These are phyloP conservation scores for Trissolcus japonicus DNA, from an alignment of 2,888 invertebrate species.

Conservation along the genomic window DNA sequence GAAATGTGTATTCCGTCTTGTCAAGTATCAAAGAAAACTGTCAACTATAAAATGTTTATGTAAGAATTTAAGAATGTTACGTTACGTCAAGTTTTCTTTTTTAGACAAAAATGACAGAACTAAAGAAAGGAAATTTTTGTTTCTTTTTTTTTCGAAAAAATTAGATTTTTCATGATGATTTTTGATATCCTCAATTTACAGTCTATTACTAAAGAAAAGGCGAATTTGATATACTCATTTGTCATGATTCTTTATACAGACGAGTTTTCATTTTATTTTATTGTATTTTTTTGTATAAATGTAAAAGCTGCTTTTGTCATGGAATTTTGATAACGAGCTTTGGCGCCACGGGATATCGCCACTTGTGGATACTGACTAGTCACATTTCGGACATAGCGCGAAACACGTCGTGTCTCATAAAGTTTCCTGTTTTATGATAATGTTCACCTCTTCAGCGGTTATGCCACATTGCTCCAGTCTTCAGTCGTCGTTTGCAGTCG, in stretches of 20 bases:
- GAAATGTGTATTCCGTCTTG: constrained; percentile 15
- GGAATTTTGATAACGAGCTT: constrained; percentile 74
- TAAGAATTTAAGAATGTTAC: constrained; percentile 26
- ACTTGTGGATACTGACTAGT: constrained; percentile 60
- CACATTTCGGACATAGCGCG: constrained; percentile 65
- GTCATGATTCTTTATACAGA: constrained; percentile 58
- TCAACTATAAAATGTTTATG: constrained; percentile 20
- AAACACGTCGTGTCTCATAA: constrained; percentile 70
- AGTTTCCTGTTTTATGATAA: constrained; percentile 73
- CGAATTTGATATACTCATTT: constrained; percentile 41
- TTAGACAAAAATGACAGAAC: too few relatives aligned
- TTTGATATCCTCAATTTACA: constrained; percentile 30
- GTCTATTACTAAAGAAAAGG: constrained; percentile 30
- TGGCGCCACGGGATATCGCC: constrained; percentile 67
- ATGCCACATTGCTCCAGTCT: constrained; percentile 62
- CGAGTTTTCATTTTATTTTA: constrained; percentile 37
- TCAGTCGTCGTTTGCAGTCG: constrained; percentile 53
- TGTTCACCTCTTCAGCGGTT: constrained; percentile 63
- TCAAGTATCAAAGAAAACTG: constrained; percentile 22
- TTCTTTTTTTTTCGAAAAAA: too few relatives aligned
- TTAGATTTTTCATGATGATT: too few relatives aligned
- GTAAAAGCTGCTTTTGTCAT: constrained; percentile 67
- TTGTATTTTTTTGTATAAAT: not conserved
- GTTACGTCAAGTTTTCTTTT: not conserved
- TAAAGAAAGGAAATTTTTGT: too few relatives aligned